Conservation (phyloP, 1,140 invertebrate genomes). For the Acromyrmex heyeri region DNA sequence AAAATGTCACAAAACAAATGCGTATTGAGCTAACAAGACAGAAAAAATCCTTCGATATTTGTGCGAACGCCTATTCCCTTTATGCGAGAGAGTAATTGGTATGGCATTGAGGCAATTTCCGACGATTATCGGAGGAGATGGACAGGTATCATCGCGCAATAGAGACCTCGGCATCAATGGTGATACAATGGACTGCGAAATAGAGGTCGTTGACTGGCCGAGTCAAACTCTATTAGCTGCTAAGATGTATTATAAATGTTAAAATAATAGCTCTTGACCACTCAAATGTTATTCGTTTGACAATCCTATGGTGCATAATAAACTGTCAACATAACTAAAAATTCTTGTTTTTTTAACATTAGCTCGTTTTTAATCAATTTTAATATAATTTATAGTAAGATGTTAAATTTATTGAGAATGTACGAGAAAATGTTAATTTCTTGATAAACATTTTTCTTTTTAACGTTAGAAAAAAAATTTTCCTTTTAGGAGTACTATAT, state of each 20-base stretch:
- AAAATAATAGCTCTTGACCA: too few relatives aligned
- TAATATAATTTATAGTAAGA: too few relatives aligned
- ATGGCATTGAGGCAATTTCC: conserved; percentile 81
- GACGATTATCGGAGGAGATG: conserved; percentile 75
- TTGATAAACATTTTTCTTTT: too few relatives aligned
- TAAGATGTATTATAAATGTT: neutral
- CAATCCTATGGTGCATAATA: too few relatives aligned
- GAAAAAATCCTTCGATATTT: conserved; percentile 53
- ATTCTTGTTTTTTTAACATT: too few relatives aligned
- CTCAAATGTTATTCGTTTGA: too few relatives aligned
- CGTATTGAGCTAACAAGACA: neutral
- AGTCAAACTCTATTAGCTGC: conserved; percentile 11
- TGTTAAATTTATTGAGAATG: too few relatives aligned
- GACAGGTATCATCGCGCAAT: conserved; percentile 59
- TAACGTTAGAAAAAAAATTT: too few relatives aligned
- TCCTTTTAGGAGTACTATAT: too few relatives aligned
- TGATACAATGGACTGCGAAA: conserved; percentile 77
- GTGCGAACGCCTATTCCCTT: conserved; percentile 23
- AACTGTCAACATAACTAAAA: too few relatives aligned
- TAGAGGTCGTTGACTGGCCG: conserved; percentile 54
- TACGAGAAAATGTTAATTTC: too few relatives aligned
- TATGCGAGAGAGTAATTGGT: conserved; percentile 79
- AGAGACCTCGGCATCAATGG: conserved; percentile 8
- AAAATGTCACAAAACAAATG: neutral
- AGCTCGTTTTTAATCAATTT: too few relatives aligned